phyloP scores from a whole-genome alignment of 2,113 vertebrate genomes.

The Ochotona princeps region DNA sequence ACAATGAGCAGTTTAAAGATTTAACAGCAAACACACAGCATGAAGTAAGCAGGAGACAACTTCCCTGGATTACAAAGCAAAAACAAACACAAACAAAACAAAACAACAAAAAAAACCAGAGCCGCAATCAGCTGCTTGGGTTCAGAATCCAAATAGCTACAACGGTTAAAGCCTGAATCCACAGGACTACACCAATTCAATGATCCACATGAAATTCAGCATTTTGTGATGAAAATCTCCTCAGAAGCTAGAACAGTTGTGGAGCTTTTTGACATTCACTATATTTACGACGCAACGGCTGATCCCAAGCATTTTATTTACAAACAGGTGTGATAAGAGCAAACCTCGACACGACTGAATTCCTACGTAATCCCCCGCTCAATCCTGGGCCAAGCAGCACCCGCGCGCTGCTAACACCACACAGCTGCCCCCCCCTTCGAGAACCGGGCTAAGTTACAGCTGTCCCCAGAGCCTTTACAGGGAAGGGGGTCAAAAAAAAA shows the following conservation, averaged over 20 bases:
- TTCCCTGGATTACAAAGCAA: constrained; percentile 63
- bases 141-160: constrained; percentile 11
- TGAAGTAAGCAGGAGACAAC: background rate
- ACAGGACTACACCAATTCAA: constrained; percentile 6
- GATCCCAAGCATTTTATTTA: background rate
- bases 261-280: background rate
- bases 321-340: background rate
- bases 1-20: background rate
- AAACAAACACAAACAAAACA: background rate
- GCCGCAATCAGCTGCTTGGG: background rate
- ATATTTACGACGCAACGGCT: background rate
- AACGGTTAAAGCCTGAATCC: background rate
- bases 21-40: background rate
- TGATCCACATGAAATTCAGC: background rate
- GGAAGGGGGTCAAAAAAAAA: no score
- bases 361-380: background rate
- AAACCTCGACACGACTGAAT: background rate
- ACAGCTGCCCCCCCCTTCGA: background rate
- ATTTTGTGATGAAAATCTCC: background rate
- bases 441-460: background rate
- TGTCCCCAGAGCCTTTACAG: background rate
- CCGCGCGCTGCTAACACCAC: background rate
- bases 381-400: background rate
- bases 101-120: background rate
- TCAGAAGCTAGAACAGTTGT: background rate